Conservation (phyloP, 2,888 invertebrate species). For the Cataglyphis cursor region DNA sequence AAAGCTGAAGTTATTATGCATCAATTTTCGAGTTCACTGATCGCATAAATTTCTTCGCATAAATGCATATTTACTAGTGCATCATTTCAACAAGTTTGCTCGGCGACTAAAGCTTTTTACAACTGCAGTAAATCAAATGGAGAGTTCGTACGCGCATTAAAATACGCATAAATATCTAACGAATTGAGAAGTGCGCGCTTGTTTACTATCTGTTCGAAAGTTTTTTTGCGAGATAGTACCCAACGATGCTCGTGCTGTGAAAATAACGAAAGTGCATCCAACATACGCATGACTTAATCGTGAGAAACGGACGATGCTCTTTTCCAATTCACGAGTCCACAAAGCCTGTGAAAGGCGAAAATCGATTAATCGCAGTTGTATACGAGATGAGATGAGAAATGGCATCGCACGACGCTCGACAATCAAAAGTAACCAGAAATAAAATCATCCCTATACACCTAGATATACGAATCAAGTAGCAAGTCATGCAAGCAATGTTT, state of each 20-base stretch:
- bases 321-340: not conserved
- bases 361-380: slow-evolving; percentile 53
- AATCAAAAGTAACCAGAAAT: slow-evolving; percentile 38
- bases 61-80: slow-evolving; percentile 39
- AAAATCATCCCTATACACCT: slow-evolving; percentile 42
- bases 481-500: slow-evolving; percentile 35
- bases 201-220: slow-evolving; percentile 29
- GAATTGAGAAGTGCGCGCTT: slow-evolving; percentile 36
- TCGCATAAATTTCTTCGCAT: slow-evolving; percentile 24
- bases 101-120: slow-evolving; percentile 17
- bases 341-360: slow-evolving; percentile 8
- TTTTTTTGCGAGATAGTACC: slow-evolving; percentile 15
- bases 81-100: slow-evolving; percentile 20
- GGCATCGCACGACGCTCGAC: slow-evolving; percentile 9
- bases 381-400: slow-evolving; percentile 18
- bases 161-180: slow-evolving; percentile 51
- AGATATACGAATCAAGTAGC: slow-evolving; percentile 5
- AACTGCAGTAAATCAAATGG: slow-evolving; percentile 42
- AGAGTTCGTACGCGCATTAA: slow-evolving; percentile 36
- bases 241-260: slow-evolving; percentile 14
- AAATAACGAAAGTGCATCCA: slow-evolving; percentile 19
- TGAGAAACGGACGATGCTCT: slow-evolving; percentile 26
- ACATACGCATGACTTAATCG: slow-evolving; percentile 28
- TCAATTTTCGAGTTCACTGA: slow-evolving; percentile 37
- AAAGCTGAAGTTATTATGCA: not conserved